phyloP scores from a whole-genome alignment of 2,797 vertebrate genomes.

The Poeciliopsis gracilis region DNA sequence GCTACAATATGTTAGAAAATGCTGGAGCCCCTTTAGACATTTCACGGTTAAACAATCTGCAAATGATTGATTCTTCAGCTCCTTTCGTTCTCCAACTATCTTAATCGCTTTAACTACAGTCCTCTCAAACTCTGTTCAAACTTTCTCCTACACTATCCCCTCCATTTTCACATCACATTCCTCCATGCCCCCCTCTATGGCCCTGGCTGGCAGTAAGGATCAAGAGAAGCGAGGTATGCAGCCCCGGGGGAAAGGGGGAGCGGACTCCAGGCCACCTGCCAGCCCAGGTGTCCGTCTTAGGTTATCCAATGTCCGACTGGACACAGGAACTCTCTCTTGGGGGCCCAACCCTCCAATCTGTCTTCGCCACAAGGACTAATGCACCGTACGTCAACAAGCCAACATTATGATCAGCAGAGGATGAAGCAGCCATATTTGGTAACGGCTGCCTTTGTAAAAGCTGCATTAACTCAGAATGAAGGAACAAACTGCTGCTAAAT shows the following conservation, averaged over 20 bases:
- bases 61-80: background rate
- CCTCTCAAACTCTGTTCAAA: conserved; percentile 56
- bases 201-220: conserved; percentile 60
- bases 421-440: conserved; percentile 62
- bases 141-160: conserved; percentile 41
- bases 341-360: conserved; percentile 58
- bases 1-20: background rate
- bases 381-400: conserved; percentile 65
- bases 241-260: conserved; percentile 63
- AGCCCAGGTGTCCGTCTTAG: conserved; percentile 74
- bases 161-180: conserved; percentile 54
- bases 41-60: background rate
- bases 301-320: conserved; percentile 64
- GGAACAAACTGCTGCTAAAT: conserved; percentile 23
- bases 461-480: conserved; percentile 18
- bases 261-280: conserved; percentile 75
- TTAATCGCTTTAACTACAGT: conserved; percentile 29
- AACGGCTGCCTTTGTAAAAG: conserved; percentile 38
- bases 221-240: conserved; percentile 59
- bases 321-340: conserved; percentile 61
- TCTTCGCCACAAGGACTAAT: conserved; percentile 62
- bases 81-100: background rate
- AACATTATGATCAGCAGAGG: conserved; percentile 55
- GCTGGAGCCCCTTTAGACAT: background rate
- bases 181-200: conserved; percentile 50